These are phyloP conservation scores for Cirrhinus molitorella DNA, from an alignment of 2,797 vertebrate species.

Conservation along the genomic window DNA sequence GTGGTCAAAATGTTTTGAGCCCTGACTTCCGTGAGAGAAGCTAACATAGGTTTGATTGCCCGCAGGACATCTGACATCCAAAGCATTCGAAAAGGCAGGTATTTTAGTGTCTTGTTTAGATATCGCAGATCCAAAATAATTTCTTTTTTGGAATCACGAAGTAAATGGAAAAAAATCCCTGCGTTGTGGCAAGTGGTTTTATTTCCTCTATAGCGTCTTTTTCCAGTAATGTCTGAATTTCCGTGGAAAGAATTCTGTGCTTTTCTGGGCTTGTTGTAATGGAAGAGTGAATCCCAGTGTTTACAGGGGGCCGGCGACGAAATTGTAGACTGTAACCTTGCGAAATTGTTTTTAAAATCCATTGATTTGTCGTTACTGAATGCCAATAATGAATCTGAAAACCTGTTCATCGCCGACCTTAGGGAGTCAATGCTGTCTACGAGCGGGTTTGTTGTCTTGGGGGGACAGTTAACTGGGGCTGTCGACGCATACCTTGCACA, in stretches of 20 bases:
- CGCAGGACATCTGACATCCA: neutral
- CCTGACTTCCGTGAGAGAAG: neutral
- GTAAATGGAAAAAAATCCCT: neutral
- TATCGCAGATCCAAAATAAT: neutral
- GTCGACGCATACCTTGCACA: neutral
- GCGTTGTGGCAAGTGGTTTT: neutral
- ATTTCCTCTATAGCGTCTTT: neutral
- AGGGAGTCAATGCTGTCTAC: too few relatives aligned
- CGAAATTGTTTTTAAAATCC: neutral
- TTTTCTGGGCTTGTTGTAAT: neutral
- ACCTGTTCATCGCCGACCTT: neutral
- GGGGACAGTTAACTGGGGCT: neutral
- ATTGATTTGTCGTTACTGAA: neutral
- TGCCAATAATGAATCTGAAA: neutral
- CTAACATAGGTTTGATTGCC: neutral
- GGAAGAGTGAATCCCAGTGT: neutral
- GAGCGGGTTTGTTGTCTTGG: neutral
- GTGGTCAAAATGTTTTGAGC: neutral
- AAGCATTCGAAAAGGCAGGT: neutral
- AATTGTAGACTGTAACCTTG: slow-evolving; percentile 1
- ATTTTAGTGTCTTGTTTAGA: neutral
- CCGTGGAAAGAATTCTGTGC: neutral
- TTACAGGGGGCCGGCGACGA: neutral
- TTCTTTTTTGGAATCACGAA: neutral
- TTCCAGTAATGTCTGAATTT: neutral